Evolutionary conservation across 2,113 vertebrate genomes (phyloP), one percentile per base, ranked within the genome.

Genomic region (Platichthys stellatus): DNA sequence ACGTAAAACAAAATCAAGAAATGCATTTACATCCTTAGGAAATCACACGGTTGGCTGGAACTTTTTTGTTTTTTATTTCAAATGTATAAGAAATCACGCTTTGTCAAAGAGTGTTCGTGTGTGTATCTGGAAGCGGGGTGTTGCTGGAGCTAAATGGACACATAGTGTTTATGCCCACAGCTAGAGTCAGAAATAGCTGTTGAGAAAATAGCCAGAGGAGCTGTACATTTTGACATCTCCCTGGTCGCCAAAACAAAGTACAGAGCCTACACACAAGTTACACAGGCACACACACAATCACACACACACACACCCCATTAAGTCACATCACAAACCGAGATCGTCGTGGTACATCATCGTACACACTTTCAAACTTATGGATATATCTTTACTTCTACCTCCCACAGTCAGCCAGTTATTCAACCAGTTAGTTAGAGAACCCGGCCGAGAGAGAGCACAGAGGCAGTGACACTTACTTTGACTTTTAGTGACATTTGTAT

Each of bases 111-210:
- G 49, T 2, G 6, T 57, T 3, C 4, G 31, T 67, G 31, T 35
- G 31, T 35, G 12, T 61, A 13, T 67, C 17, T 78, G 72, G 15
- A 54, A 71, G 35, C 4, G 54, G 38, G 28, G 12, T 64, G 47
- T 35, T 72, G 56, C 60, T 47, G 31, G 11, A 40, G 62, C 64
- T 62, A 79, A 81, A 83, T 73, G 11, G 35, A 86, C 81, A 61
- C 61, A 81, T 73, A 63, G 38, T 40, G 82, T 79, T 82, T 80
- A 81, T 77, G 70, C 74, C 71, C 23, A 21, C 7, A 69, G 84
- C 69, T 54, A 67, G n/a, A 64, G 69, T 74, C 68, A 81, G 47
- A 86, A 75, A 83, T 80, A 85, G 75, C 62, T 57, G 10, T 78
- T 76, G 38, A 76, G 26, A 61, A 77, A 76, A 74, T 78, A 78